These are phyloP conservation scores for Germaria angustata DNA, from an alignment of 2,888 invertebrate species.

Conservation along the genomic window DNA sequence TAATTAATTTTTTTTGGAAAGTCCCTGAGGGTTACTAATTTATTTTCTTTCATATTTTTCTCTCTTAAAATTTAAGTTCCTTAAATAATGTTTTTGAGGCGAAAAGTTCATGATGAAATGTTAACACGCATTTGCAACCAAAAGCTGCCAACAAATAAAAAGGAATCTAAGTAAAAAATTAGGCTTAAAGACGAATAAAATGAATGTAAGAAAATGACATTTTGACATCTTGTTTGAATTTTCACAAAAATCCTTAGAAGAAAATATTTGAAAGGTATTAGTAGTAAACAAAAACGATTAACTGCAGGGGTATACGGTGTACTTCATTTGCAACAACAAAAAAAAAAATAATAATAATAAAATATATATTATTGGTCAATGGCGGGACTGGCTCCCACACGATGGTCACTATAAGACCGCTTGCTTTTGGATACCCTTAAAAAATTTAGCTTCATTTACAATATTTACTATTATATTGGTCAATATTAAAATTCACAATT, in stretches of 20 bases:
- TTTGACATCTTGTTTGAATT: not conserved
- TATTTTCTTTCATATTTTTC: not conserved
- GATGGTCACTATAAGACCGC: no score
- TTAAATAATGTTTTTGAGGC: conserved; percentile 4
- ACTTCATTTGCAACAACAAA: no score
- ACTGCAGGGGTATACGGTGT: no score
- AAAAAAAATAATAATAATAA: no score
- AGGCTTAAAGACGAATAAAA: not conserved
- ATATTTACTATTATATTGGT: no score
- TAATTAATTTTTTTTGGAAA: not conserved
- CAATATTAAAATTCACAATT: no score
- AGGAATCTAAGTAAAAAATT: not conserved
- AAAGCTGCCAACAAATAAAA: not conserved
- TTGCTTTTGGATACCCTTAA: no score
- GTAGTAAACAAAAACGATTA: no score
- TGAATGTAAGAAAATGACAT: not conserved
- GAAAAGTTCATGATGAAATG: conserved; percentile 8
- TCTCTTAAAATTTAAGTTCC: not conserved
- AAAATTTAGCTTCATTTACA: no score
- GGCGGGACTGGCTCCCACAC: no score
- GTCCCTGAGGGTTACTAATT: not conserved
- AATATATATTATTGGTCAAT: no score
- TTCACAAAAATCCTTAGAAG: not conserved
- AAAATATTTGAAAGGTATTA: not conserved
- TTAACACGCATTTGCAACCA: not conserved